Conservation (phyloP, 2,797 vertebrate genomes). For the Myripristis murdjan region DNA sequence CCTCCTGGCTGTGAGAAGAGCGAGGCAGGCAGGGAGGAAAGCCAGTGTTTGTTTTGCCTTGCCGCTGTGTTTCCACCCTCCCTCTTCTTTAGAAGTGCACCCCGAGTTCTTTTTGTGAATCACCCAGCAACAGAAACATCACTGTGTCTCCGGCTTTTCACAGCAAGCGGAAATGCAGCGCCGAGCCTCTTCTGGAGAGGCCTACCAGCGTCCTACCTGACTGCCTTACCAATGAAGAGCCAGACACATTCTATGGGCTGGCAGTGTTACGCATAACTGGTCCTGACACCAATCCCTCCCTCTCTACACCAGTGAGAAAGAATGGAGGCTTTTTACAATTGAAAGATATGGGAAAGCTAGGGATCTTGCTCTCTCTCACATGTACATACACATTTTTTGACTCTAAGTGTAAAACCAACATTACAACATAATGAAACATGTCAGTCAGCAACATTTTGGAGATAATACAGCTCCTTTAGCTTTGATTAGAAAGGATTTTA, state of each 20-base stretch:
- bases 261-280: slow-evolving; percentile 81
- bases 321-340: slow-evolving; percentile 67
- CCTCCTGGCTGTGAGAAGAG: slow-evolving; percentile 65
- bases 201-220: slow-evolving; percentile 84
- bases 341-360: slow-evolving; percentile 54
- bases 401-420: slow-evolving; percentile 31
- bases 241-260: slow-evolving; percentile 71
- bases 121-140: slow-evolving; percentile 85
- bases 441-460: slow-evolving; percentile 2
- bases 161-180: slow-evolving; percentile 78
- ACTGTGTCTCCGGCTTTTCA: slow-evolving; percentile 84
- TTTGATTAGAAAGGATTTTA: slow-evolving; percentile 10
- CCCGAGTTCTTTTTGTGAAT: slow-evolving; percentile 84
- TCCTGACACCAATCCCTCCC: slow-evolving; percentile 82
- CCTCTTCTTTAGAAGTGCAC: slow-evolving; percentile 76
- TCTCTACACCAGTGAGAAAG: slow-evolving; percentile 65
- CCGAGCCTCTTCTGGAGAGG: slow-evolving; percentile 82
- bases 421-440: slow-evolving; percentile 15
- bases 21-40: slow-evolving; percentile 63
- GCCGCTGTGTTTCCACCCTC: slow-evolving; percentile 73
- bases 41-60: slow-evolving; percentile 86
- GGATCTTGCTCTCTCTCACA: slow-evolving; percentile 30
- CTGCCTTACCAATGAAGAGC: slow-evolving; percentile 86
- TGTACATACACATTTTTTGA: slow-evolving; percentile 47
- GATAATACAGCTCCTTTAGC: slow-evolving; percentile 22